phyloP scores from a whole-genome alignment of 1,140 invertebrate species.

The Pantala flavescens region DNA sequence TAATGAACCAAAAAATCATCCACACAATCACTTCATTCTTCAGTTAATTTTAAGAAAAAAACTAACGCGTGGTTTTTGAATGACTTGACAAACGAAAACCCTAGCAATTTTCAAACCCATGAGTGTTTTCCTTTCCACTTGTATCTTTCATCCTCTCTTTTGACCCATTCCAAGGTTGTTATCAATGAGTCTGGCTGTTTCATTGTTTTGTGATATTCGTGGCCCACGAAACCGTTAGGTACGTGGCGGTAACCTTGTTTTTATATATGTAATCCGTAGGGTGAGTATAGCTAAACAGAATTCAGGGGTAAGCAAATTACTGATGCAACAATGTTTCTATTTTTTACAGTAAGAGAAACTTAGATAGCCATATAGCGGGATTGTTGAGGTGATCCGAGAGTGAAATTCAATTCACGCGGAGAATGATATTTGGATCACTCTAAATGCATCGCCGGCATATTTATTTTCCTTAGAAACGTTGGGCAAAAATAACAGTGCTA shows the following conservation, averaged over 20 bases:
- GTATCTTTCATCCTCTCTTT: slow-evolving; percentile 1
- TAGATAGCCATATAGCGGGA: too few species aligned
- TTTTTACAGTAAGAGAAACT: too few species aligned
- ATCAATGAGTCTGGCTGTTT: slow-evolving; percentile 9
- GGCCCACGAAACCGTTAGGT: not conserved
- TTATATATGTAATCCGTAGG: not conserved
- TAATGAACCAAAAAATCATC: not conserved
- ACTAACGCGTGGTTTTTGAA: not conserved
- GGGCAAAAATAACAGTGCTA: too few species aligned
- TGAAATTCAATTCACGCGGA: too few species aligned
- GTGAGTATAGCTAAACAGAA: not conserved
- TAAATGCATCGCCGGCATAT: too few species aligned
- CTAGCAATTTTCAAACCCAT: not conserved
- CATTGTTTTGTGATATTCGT: slow-evolving; percentile 3
- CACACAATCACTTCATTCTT: not conserved
- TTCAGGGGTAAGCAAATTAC: not conserved
- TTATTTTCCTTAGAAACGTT: too few species aligned
- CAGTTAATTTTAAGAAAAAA: not conserved
- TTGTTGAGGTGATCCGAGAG: too few species aligned
- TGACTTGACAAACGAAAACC: not conserved
- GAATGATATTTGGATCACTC: too few species aligned
- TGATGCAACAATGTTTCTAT: not conserved
- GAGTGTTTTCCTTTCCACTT: slow-evolving; percentile 2
- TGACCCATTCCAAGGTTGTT: slow-evolving; percentile 9
- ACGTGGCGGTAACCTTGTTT: not conserved